Evolutionary conservation across 1,140 invertebrate species (phyloP).

Genomic region (Ips typographus): DNA sequence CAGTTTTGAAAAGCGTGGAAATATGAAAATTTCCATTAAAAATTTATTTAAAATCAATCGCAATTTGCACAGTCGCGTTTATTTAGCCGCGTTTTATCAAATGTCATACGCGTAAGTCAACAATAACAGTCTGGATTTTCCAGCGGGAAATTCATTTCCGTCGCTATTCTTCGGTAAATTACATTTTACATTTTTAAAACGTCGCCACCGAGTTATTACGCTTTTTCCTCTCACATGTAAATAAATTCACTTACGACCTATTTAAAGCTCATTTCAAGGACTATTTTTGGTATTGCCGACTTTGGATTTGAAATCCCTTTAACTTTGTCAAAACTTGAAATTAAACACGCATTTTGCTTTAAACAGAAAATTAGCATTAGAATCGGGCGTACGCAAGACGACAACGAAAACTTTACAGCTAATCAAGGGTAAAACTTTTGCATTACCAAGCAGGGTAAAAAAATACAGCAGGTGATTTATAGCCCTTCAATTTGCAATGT

Average conservation of each 20-base stretch:
- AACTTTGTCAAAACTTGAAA: constrained; percentile 4
- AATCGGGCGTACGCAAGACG: constrained; percentile 1
- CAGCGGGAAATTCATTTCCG: constrained; percentile 21
- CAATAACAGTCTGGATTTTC: constrained; percentile 20
- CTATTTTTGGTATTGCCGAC: too few relatives aligned
- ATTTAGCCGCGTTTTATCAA: constrained; percentile 24
- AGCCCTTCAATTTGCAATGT: constrained; percentile 16
- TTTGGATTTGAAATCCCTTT: neutral
- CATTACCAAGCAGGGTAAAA: neutral
- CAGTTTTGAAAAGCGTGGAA: neutral
- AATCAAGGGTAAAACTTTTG: neutral
- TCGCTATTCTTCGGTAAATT: constrained; percentile 14
- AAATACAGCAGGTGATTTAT: constrained; percentile 16
- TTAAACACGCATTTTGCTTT: constrained; percentile 11
- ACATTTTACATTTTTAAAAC: constrained; percentile 7
- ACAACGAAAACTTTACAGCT: neutral
- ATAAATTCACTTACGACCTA: too few relatives aligned
- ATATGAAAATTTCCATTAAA: constrained; percentile 5
- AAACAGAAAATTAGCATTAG: neutral
- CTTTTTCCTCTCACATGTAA: neutral
- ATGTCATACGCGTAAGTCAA: constrained; percentile 23
- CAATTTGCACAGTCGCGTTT: constrained; percentile 16
- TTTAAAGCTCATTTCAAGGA: too few relatives aligned
- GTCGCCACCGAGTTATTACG: neutral
- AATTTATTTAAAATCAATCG: neutral